Conservation (phyloP, 2,797 vertebrate genomes). For the Linurgus olivaceus region DNA sequence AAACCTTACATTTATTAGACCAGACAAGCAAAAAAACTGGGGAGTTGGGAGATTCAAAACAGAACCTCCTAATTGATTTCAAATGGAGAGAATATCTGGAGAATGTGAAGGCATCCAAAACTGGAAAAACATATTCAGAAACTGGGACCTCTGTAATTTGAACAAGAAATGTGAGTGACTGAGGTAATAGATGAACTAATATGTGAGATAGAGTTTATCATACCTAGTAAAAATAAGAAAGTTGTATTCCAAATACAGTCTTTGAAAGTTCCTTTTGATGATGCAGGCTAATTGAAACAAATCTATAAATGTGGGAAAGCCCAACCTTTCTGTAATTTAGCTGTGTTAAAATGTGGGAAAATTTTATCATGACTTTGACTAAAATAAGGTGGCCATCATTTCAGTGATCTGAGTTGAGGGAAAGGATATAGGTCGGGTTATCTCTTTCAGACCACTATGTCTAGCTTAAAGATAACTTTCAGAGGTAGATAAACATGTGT, state of each 20-base stretch:
- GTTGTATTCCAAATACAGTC: background rate
- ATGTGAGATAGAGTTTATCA: background rate
- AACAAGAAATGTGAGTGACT: background rate
- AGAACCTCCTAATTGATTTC: constrained; percentile 37
- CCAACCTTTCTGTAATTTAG: background rate
- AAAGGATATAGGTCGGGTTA: background rate
- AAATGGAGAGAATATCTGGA: constrained; percentile 5
- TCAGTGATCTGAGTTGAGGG: background rate
- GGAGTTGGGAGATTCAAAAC: constrained; percentile 11
- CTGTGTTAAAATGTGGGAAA: background rate
- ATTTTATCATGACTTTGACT: background rate
- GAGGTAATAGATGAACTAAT: background rate
- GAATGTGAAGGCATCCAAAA: background rate
- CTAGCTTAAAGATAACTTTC: background rate
- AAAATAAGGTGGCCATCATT: background rate
- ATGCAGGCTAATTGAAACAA: background rate
- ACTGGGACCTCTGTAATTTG: background rate
- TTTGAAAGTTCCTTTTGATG: background rate
- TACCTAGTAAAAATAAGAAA: background rate
- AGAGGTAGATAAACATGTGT: background rate
- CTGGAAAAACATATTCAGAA: background rate
- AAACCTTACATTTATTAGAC: constrained; percentile 37
- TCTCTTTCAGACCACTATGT: background rate
- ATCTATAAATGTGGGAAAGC: background rate
- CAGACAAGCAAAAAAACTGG: constrained; percentile 17